Conservation (phyloP, 2,888 invertebrate genomes). For the Ochropacha duplaris region DNA sequence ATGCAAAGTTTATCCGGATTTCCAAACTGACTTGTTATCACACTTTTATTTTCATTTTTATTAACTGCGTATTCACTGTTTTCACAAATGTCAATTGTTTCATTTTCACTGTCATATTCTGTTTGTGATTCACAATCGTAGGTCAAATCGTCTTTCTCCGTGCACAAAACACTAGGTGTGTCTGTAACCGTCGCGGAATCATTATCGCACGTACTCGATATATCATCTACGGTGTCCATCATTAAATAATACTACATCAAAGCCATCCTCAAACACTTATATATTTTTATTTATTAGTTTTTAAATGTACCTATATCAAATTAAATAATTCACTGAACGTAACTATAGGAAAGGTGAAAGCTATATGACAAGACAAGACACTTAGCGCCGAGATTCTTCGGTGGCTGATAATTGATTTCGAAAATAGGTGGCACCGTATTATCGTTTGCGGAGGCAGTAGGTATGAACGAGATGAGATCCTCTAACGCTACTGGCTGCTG, state of each 20-base stretch:
- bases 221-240: constrained; percentile 66
- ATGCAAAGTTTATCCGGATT: constrained; percentile 48
- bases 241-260: constrained; percentile 13
- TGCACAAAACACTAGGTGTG: constrained; percentile 31
- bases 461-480: constrained; percentile 64
- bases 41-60: constrained; percentile 34
- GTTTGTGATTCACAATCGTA: constrained; percentile 62
- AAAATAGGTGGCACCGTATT: constrained; percentile 76
- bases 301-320: constrained; percentile 13
- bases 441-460: constrained; percentile 61
- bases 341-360: constrained; percentile 24
- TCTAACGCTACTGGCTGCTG: constrained; percentile 69
- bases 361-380: constrained; percentile 30
- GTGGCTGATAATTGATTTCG: constrained; percentile 75
- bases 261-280: constrained; percentile 5
- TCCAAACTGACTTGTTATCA: constrained; percentile 35
- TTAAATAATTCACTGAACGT: constrained; percentile 16
- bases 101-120: constrained; percentile 75
- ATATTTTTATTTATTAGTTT: not conserved
- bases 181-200: constrained; percentile 37
- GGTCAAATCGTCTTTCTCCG: constrained; percentile 41
- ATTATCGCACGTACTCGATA: constrained; percentile 75
- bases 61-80: constrained; percentile 55
- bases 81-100: constrained; percentile 78
- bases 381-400: constrained; percentile 39